Evolutionary conservation across 2,888 invertebrate species (phyloP), one percentile per base, ranked within the genome.

Genomic region (Branchellion lobata): DNA sequence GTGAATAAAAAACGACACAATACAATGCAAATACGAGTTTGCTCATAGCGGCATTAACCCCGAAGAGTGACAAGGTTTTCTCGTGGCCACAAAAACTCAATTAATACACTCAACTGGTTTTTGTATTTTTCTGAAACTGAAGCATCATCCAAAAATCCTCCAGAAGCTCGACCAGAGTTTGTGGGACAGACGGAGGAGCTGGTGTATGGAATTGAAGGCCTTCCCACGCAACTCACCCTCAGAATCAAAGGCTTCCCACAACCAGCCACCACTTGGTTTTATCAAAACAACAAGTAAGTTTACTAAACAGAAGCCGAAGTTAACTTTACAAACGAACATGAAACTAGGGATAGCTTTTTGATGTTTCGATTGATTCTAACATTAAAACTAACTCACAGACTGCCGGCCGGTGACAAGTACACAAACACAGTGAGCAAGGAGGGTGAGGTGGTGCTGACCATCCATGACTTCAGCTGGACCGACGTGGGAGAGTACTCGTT

Each of bases 221-320:
- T 95, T 86, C 94, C 94, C 84, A 92, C 92, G 24, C 94, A 92
- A 85, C 89, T 99, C 79, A 93, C 93, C 88, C 94, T 96, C 92
- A 95, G 94, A 87, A 94, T 97, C 21, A 94, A 95, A 86, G 97
- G 96, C 0, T 96, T 95, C 88, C 98, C 98, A 0, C 95, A 95
- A 87, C 98, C 98, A 1, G 93, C 92, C 86, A 93, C 97, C 91
- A 91, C 91, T 1, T 97, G 93, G 89, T 93, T 92, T 86, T 94
- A 93, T 89, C 47, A 75, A 24, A 65, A 78, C 21, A 34, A 33
- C 8, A 57, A 69, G 81, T 81, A 57, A 61, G 31, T 47, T 69
- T 40, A 1, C 5, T 18, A 53, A 47, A 18, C 14, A 24, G n/a
- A n/a, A n/a, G n/a, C n/a, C n/a, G n/a, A n/a, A n/a, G n/a, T n/a